Conservation (phyloP, 2,888 invertebrate species). For the Drosophila borborema region DNA sequence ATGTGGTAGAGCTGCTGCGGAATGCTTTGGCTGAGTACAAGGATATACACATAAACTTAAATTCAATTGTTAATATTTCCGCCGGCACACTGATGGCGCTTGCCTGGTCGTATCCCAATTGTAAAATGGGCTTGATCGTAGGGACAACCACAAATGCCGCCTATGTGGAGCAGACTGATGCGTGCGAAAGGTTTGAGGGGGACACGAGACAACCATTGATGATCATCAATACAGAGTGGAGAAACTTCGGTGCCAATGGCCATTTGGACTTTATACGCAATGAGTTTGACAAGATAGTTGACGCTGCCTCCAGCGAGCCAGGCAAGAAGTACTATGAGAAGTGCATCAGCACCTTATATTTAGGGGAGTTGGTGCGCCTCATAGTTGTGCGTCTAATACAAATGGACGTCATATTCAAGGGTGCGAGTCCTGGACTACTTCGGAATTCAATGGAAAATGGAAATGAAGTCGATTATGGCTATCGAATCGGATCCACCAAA, state of each 20-base stretch:
- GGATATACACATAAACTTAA: conserved; percentile 92
- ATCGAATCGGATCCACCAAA: conserved; percentile 94
- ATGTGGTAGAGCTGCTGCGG: conserved; percentile 94
- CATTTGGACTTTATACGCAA: conserved; percentile 93
- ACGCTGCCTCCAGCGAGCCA: conserved; percentile 91
- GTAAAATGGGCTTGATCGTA: conserved; percentile 89
- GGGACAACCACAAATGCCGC: conserved; percentile 97
- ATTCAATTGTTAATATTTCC: conserved; percentile 96
- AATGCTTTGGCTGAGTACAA: conserved; percentile 93
- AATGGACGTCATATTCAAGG: conserved; percentile 86
- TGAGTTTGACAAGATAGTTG: conserved; percentile 92
- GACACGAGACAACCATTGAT: conserved; percentile 84
- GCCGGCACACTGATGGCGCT: conserved; percentile 96
- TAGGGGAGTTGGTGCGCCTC: conserved; percentile 96
- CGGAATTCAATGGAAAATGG: conserved; percentile 88
- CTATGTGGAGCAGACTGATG: conserved; percentile 91
- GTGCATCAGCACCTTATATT: conserved; percentile 94
- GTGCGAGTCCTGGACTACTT: conserved; percentile 44
- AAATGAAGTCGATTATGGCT: conserved; percentile 98
- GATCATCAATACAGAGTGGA: conserved; percentile 97
- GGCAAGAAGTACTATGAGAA: conserved; percentile 95
- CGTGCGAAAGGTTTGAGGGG: conserved; percentile 91
- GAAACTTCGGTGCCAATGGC: conserved; percentile 96
- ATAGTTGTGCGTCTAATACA: conserved; percentile 92
- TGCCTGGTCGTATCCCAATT: conserved; percentile 91